Conservation (phyloP, 2,113 vertebrate species). For the Geococcyx californianus region DNA sequence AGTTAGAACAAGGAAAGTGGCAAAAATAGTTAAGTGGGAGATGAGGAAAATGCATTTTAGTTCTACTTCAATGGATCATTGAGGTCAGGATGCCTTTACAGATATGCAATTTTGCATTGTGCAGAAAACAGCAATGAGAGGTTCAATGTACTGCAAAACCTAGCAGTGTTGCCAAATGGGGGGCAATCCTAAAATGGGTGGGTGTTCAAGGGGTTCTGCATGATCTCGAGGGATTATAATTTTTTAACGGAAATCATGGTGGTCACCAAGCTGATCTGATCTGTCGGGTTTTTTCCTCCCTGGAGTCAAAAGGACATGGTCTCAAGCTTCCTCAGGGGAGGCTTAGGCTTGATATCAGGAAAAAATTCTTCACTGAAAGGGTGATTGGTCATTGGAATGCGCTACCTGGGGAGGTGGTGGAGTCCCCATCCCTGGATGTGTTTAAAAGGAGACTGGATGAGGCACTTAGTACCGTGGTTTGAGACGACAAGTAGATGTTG, state of each 20-base stretch:
- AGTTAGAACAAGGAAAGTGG: conserved; percentile 34
- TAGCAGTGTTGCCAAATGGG: not conserved
- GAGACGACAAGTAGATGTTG: too few relatives aligned
- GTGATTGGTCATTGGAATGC: too few relatives aligned
- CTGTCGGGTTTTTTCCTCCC: not conserved
- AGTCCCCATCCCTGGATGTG: too few relatives aligned
- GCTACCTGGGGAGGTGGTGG: too few relatives aligned
- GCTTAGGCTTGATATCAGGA: too few relatives aligned
- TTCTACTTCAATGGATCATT: conserved; percentile 17
- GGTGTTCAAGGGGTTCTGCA: not conserved
- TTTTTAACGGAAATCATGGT: not conserved
- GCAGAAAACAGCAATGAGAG: not conserved
- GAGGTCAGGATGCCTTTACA: not conserved
- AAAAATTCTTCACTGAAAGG: too few relatives aligned
- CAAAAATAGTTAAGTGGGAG: conserved; percentile 36
- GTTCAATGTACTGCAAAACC: not conserved
- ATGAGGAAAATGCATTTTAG: not conserved
- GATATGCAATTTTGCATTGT: not conserved
- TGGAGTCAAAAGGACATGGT: too few relatives aligned
- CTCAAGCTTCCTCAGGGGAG: too few relatives aligned
- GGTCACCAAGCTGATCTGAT: not conserved
- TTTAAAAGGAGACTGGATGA: too few relatives aligned
- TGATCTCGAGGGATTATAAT: not conserved
- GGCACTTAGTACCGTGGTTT: too few relatives aligned
- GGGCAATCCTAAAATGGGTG: not conserved